Percentiles rank a stretch among this genome's conserved stretches.
phyloP scores from a whole-genome alignment of 2,797 vertebrate genomes.

The Mareca strepera region DNA sequence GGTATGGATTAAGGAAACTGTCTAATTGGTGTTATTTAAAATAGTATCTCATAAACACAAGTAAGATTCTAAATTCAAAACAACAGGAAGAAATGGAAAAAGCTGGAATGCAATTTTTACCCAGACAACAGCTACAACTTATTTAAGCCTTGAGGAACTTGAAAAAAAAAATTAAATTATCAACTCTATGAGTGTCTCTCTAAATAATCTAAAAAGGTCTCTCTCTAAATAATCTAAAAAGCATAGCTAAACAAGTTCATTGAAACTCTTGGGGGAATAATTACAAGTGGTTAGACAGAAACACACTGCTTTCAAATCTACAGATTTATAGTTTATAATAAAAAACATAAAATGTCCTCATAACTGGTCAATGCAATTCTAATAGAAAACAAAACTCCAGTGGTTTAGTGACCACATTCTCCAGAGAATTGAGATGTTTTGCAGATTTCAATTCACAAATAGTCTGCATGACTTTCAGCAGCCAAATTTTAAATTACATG shows the following conservation, averaged over 20 bases:
- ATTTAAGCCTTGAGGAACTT: background rate
- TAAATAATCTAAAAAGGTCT: slow-evolving; percentile 49
- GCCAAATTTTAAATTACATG: slow-evolving; percentile 77
- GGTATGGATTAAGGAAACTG: background rate
- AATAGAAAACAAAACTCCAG: slow-evolving; percentile 62
- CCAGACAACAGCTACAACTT: background rate
- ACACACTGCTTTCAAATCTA: slow-evolving; percentile 60
- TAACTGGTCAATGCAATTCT: slow-evolving; percentile 22
- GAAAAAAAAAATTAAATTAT: slow-evolving; percentile 32
- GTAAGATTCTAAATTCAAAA: background rate
- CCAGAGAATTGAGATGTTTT: slow-evolving; percentile 63
- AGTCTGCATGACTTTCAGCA: slow-evolving; percentile 78
- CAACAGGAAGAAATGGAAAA: slow-evolving; percentile 21
- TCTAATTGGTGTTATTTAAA: slow-evolving; percentile 34
- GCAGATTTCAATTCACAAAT: slow-evolving; percentile 75
- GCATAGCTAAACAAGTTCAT: slow-evolving; percentile 41
- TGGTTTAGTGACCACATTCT: slow-evolving; percentile 47
- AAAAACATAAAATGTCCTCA: slow-evolving; percentile 52
- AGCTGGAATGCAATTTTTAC: slow-evolving; percentile 15
- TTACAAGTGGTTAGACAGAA: slow-evolving; percentile 59
- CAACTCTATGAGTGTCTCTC: background rate
- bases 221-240: slow-evolving; percentile 52
- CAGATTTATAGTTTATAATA: slow-evolving; percentile 56
- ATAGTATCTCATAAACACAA: slow-evolving; percentile 9
- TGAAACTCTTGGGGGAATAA: slow-evolving; percentile 55